Evolutionary conservation across 2,888 invertebrate genomes (phyloP).

Genomic region (Erpobdella octoculata): DNA sequence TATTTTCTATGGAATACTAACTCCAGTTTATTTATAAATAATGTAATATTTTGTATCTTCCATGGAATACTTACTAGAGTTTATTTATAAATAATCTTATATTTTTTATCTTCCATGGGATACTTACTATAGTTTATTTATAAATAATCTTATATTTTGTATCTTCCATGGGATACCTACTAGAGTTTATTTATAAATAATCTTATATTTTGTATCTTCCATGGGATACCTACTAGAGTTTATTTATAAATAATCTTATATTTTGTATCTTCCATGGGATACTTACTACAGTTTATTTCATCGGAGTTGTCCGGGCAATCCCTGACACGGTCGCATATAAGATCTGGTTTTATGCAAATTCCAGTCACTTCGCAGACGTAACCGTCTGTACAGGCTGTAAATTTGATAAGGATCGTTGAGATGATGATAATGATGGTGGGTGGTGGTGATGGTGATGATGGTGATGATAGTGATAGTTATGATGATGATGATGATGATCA

Average conservation of each 20-base stretch:
- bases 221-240: background rate
- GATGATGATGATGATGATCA: slow-evolving; percentile 31
- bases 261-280: background rate
- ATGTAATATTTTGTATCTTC: too few relatives aligned
- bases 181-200: too few relatives aligned
- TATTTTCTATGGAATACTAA: too few relatives aligned
- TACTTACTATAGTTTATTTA: too few relatives aligned
- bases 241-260: too few relatives aligned
- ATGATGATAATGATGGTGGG: background rate
- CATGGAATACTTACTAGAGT: too few relatives aligned
- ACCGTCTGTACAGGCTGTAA: background rate
- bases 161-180: too few relatives aligned
- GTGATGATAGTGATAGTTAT: slow-evolving; percentile 29
- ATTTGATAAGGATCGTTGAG: background rate
- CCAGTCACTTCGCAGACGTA: background rate
- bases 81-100: too few relatives aligned
- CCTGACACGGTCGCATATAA: slow-evolving; percentile 1
- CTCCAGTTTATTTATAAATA: too few relatives aligned
- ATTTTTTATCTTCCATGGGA: too few relatives aligned
- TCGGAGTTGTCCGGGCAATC: slow-evolving; percentile 20
- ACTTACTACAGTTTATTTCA: slow-evolving; percentile 12
- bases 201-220: background rate
- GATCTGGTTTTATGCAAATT: background rate
- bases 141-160: too few relatives aligned
- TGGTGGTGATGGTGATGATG: background rate